Base-by-base conservation (phyloP, 2,888 invertebrate species). In the Entomobrya proxima region DNA sequence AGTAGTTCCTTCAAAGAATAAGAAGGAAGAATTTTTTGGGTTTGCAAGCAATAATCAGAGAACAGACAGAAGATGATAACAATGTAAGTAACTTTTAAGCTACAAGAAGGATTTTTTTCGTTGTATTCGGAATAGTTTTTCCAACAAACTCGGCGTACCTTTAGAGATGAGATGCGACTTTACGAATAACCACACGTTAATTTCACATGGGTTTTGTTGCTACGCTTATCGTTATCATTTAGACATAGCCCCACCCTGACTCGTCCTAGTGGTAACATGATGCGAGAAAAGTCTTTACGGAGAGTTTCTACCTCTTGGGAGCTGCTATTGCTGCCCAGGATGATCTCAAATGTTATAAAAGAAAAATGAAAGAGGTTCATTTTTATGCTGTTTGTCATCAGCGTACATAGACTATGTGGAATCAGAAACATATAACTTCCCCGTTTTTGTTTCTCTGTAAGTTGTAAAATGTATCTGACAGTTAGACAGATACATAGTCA, bases 191-290 rank as follows among this genome's bases (percentile, higher is more conserved):
- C 6, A n/a, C 35, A 64, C n/a, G 61, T 24, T 21, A 11, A 67
- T 67, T 40, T 37, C 67, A 67, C 40, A 40, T 13, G 24, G 40
- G 40, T 35, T 61, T 64, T 58, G 30, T 18, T 58, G 40, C 47
- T 32, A 11, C 30, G 76, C 32, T 77, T 47, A 13, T 4, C n/a
- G 40, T 67, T 76, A 81, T 81, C 80, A 58, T 81, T 74, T 78
- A 81, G 44, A 40, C 80, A 58, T 58, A 18, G 61, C 80, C 80
- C 80, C 72, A 81, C 80, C 80, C 80, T 44, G 58, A 47, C 55
- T 79, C 2, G 55, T 50, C 37, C 30, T 37, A 21, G 35, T n/a
- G n/a, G n/a, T 67, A 52, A 35, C 21, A n/a, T 64, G 21, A 64
- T 32, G 64, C 37, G 37, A 21, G 18, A 52, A 35, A 64, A 15